A percentile compares a stretch with the other conserved stretches of the same genome.
These are phyloP conservation scores for Parapsyche elsis DNA, from an alignment of 1,140 invertebrate genomes.

Conservation along the genomic window DNA sequence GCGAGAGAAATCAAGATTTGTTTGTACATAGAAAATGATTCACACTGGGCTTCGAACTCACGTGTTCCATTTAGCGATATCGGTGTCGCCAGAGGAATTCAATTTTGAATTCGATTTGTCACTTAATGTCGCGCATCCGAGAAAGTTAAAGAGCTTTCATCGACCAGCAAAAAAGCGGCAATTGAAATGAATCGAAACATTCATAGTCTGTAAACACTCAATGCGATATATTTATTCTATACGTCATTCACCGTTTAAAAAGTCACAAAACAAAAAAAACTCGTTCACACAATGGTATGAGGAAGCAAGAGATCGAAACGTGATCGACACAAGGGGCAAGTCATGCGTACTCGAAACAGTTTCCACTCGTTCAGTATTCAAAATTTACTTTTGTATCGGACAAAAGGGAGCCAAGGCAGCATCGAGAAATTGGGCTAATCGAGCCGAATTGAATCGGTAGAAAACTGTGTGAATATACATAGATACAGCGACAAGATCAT, in stretches of 20 bases:
- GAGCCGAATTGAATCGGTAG: background rate
- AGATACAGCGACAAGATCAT: constrained; percentile 2
- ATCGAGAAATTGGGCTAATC: background rate
- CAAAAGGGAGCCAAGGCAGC: background rate
- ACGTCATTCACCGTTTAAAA: background rate
- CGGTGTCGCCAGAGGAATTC: constrained; percentile 22
- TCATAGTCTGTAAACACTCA: background rate
- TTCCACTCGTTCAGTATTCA: background rate
- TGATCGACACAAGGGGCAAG: constrained; percentile 17
- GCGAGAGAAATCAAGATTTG: constrained; percentile 28
- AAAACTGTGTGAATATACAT: constrained; percentile 3
- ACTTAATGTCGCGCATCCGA: background rate
- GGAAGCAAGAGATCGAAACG: constrained; percentile 19
- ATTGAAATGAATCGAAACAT: background rate
- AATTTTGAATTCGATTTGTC: constrained; percentile 28
- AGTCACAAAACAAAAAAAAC: background rate
- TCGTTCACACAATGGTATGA: constrained; percentile 9
- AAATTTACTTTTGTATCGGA: background rate
- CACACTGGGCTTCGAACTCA: background rate
- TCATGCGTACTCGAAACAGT: constrained; percentile 18
- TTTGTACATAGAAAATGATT: constrained; percentile 28
- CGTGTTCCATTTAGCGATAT: constrained; percentile 37
- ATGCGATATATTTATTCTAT: background rate
- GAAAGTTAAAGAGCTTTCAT: constrained; percentile 11
- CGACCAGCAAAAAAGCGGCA: background rate